Percentiles rank a stretch among this genome's conserved stretches.
Evolutionary conservation across 2,113 vertebrate genomes (phyloP).

Genomic region (Motacilla alba): DNA sequence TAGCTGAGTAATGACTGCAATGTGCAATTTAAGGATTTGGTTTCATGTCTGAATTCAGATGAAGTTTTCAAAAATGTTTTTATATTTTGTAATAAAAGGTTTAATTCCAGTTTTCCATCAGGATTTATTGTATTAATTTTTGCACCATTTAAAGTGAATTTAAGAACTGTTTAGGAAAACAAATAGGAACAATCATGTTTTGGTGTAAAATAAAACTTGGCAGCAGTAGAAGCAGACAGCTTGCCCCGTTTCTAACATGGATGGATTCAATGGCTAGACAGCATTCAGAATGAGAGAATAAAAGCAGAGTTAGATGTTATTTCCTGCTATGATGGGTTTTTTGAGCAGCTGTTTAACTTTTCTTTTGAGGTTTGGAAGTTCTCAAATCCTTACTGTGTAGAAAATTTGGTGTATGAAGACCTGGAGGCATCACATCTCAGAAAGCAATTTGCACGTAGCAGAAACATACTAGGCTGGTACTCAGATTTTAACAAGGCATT

Average conservation of each 20-base stretch:
- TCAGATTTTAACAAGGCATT: neutral
- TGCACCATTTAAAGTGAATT: neutral
- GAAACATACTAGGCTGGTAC: neutral
- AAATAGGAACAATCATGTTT: neutral
- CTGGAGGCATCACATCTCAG: neutral
- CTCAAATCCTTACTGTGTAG: neutral
- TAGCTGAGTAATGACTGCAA: neutral
- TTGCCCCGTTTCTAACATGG: neutral
- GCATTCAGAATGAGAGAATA: neutral
- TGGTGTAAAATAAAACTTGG: neutral
- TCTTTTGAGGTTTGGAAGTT: neutral
- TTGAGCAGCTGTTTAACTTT: neutral
- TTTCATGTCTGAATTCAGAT: neutral
- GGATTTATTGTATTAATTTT: neutral
- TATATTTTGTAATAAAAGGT: neutral
- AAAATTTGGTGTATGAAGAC: neutral
- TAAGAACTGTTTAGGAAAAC: neutral
- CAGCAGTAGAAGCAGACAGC: neutral
- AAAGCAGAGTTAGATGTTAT: neutral
- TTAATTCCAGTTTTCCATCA: neutral
- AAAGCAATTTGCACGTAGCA: neutral
- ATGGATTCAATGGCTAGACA: neutral
- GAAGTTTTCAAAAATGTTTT: neutral
- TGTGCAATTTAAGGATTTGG: neutral
- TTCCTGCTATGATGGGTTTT: neutral